Evolutionary conservation across 2,888 invertebrate species (phyloP).

Genomic region (Dendrolimus houi): DNA sequence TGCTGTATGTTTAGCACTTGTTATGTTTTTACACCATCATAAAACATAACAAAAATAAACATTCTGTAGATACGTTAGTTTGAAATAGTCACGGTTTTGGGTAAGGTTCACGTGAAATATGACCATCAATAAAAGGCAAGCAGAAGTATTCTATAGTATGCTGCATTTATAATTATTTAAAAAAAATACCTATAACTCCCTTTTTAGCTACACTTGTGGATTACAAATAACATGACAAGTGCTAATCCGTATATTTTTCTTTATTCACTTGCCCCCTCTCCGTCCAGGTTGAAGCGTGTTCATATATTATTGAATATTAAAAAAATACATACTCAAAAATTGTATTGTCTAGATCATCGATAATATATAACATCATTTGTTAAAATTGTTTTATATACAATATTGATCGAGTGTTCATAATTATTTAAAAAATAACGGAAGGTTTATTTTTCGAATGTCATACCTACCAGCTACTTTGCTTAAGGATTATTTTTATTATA

Average conservation of each 20-base stretch:
- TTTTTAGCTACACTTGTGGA: too few species aligned
- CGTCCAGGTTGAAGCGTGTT: slow-evolving; percentile 69
- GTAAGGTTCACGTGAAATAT: too few species aligned
- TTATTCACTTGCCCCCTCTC: slow-evolving; percentile 60
- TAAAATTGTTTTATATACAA: not conserved
- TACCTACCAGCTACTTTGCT: slow-evolving; percentile 15
- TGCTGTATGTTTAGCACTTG: not conserved
- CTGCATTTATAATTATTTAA: too few species aligned
- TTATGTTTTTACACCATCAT: not conserved
- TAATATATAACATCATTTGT: not conserved
- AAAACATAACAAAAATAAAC: too few species aligned
- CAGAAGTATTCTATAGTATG: too few species aligned
- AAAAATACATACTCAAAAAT: not conserved
- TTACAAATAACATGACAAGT: slow-evolving; percentile 1
- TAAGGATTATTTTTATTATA: slow-evolving; percentile 4
- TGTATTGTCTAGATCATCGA: not conserved
- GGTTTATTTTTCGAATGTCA: slow-evolving; percentile 6
- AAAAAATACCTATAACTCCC: too few species aligned
- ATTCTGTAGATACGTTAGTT: too few species aligned
- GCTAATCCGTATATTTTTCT: slow-evolving; percentile 20
- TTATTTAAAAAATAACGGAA: not conserved
- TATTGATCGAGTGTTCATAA: not conserved
- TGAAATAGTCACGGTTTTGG: too few species aligned
- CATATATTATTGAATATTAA: slow-evolving; percentile 46
- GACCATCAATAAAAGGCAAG: too few species aligned